Evolutionary conservation across 2,888 invertebrate genomes (phyloP).

Genomic region (Autographa pulchrina): DNA sequence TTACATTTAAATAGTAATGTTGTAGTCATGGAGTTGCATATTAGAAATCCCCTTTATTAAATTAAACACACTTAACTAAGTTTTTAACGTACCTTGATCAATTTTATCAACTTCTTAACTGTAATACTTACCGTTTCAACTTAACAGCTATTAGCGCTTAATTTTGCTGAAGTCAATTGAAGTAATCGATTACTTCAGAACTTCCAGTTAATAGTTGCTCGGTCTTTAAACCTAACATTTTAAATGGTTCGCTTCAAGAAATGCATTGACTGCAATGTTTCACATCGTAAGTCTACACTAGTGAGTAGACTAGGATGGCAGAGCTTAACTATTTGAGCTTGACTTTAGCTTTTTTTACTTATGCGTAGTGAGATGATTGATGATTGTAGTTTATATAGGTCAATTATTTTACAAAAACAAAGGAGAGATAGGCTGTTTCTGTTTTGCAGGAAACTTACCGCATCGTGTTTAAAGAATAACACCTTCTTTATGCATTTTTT

Average conservation of each 20-base stretch:
- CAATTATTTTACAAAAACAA: too few species aligned
- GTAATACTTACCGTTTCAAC: neutral
- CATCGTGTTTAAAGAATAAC: too few species aligned
- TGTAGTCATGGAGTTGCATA: too few species aligned
- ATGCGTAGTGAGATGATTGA: too few species aligned
- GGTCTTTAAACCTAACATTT: constrained; percentile 39
- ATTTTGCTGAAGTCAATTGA: constrained; percentile 8
- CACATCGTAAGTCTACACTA: constrained; percentile 16
- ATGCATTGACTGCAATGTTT: constrained; percentile 41
- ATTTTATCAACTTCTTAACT: neutral
- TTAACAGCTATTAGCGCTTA: neutral
- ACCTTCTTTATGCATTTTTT: too few species aligned
- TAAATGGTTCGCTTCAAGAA: constrained; percentile 35
- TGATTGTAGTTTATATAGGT: too few species aligned
- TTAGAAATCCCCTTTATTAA: too few species aligned
- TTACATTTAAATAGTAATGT: too few species aligned
- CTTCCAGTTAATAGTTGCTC: constrained; percentile 13
- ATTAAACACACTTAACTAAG: neutral
- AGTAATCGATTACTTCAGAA: neutral
- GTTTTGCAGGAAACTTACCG: too few species aligned
- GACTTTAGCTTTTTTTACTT: neutral
- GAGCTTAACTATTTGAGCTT: neutral
- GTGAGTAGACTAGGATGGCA: neutral
- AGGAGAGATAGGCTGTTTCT: too few species aligned
- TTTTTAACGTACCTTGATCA: neutral